These are phyloP conservation scores for Odontomachus brunneus DNA, from an alignment of 1,140 invertebrate species.

Conservation along the genomic window DNA sequence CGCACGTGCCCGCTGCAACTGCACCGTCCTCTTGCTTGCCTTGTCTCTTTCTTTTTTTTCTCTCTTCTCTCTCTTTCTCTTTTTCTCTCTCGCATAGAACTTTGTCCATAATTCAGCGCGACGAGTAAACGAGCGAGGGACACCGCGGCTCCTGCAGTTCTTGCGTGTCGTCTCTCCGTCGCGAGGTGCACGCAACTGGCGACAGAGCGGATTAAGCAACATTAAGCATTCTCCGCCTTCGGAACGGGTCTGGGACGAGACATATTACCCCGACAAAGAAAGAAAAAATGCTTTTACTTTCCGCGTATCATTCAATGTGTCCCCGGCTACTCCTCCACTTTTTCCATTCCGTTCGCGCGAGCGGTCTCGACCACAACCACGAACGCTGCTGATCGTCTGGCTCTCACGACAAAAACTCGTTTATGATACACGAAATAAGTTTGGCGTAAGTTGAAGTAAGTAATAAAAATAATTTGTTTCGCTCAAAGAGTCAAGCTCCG, in stretches of 20 bases:
- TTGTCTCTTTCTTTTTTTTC: not conserved
- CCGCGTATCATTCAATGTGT: not conserved
- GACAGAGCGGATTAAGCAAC: slow-evolving; percentile 32
- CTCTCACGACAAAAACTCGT: not conserved
- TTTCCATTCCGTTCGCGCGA: not conserved
- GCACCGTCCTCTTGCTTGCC: slow-evolving; percentile 12
- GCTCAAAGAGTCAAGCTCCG: no score
- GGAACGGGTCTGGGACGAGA: not conserved
- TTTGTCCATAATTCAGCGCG: slow-evolving; percentile 64
- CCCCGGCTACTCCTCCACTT: not conserved
- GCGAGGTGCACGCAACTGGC: not conserved
- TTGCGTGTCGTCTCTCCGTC: slow-evolving; percentile 21
- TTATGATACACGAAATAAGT: no score
- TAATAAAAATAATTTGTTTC: no score
- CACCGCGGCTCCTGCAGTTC: not conserved
- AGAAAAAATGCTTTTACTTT: slow-evolving; percentile 19
- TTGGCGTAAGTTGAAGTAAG: no score
- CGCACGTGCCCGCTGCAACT: slow-evolving; percentile 56
- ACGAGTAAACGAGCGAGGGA: slow-evolving; percentile 27
- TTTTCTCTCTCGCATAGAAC: not conserved
- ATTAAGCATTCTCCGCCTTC: slow-evolving; percentile 13
- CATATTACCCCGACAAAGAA: no score
- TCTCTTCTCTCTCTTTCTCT: not conserved
- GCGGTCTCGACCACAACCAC: no score
- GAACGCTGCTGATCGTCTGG: not conserved